These are phyloP conservation scores for Betta splendens DNA, from an alignment of 2,797 vertebrate species.

Conservation along the genomic window DNA sequence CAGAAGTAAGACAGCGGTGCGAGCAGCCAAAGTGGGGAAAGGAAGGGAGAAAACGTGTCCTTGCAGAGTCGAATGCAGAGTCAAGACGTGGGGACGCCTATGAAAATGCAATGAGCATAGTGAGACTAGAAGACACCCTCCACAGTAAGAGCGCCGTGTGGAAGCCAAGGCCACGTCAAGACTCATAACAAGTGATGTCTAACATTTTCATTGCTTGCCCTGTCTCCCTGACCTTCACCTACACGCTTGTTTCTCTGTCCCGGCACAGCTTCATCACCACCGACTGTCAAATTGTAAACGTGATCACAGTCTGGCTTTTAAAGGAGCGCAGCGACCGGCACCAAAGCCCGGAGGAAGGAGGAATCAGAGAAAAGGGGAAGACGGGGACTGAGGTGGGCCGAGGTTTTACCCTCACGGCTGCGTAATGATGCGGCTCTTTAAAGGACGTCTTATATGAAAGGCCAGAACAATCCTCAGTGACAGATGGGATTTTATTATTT, in stretches of 20 bases:
- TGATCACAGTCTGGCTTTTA: conserved; percentile 63
- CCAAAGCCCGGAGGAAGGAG: conserved; percentile 46
- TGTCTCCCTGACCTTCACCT: conserved; percentile 78
- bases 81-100: conserved; percentile 64
- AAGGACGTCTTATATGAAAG: conserved; percentile 74
- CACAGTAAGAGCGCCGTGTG: conserved; percentile 78
- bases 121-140: conserved; percentile 82
- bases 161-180: conserved; percentile 74
- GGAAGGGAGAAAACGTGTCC: conserved; percentile 36
- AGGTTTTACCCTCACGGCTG: conserved; percentile 66
- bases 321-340: conserved; percentile 60
- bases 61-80: conserved; percentile 53
- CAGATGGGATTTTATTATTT: conserved; percentile 79
- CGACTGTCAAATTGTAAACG: conserved; percentile 65
- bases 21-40: conserved; percentile 1
- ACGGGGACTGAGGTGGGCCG: conserved; percentile 59
- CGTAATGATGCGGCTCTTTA: conserved; percentile 73
- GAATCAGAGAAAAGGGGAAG: conserved; percentile 41
- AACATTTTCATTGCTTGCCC: conserved; percentile 75
- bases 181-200: conserved; percentile 81
- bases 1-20: conserved; percentile 11
- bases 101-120: conserved; percentile 89
- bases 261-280: conserved; percentile 51
- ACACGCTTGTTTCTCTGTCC: conserved; percentile 67
- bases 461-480: conserved; percentile 73